Percentiles rank a stretch among this genome's conserved stretches.
phyloP scores from a whole-genome alignment of 1,140 invertebrate species.

The Aphis gossypii region DNA sequence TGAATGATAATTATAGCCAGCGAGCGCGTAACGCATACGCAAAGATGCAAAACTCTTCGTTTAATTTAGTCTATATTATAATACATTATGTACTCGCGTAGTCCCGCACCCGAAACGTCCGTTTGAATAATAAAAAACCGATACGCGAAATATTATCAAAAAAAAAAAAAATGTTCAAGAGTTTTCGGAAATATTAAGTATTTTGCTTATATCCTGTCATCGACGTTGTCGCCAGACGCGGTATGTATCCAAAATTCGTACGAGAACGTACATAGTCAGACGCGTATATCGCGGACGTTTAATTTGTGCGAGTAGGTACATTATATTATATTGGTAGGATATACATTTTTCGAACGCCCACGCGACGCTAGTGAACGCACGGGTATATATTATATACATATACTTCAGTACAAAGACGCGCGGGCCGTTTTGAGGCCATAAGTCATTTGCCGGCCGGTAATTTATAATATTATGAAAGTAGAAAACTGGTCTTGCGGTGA shows the following conservation, averaged over 20 bases:
- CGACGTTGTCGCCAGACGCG: background rate
- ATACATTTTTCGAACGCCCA: conserved; percentile 42
- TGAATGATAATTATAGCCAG: background rate
- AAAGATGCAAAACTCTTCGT: background rate
- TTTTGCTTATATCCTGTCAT: background rate
- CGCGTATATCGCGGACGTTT: background rate
- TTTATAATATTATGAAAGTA: conserved; percentile 52
- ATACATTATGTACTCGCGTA: background rate
- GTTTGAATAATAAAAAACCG: background rate
- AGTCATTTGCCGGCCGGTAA: conserved; percentile 52
- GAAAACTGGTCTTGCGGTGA: conserved; percentile 56
- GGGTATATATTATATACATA: background rate
- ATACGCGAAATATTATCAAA: background rate
- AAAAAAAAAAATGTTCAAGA: background rate
- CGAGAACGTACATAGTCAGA: background rate
- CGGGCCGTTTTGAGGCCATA: conserved; percentile 26
- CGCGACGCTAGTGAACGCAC: background rate
- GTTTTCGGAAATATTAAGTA: background rate
- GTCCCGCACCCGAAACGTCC: background rate
- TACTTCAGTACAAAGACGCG: background rate
- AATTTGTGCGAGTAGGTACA: background rate
- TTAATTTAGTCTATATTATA: background rate
- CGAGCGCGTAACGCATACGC: background rate
- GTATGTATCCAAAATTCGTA: background rate
- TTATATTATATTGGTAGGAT: background rate